Base-by-base conservation (phyloP, 2,888 invertebrate species). In the Drosophila cyrtoloma region DNA sequence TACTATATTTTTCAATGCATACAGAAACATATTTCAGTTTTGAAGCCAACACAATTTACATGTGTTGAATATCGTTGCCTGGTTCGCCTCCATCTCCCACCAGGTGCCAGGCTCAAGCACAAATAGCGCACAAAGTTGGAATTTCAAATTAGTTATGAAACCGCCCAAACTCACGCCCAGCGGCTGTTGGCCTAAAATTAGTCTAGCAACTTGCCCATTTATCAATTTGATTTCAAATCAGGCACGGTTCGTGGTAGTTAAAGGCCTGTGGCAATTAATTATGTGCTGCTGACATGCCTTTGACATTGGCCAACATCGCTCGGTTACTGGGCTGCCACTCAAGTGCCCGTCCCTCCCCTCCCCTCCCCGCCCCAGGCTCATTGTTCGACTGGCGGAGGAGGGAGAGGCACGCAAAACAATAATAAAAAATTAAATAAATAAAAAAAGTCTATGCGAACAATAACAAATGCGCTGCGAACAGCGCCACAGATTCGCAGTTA, bases 401-500 rank as follows among this genome's bases (percentile, higher is more conserved):
- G 22, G 16, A 22, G 16, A 16, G 22, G 16, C 22, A 30, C 28
- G 19, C n/a, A 30, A 30, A 30, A 52, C 28, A 30, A 19, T 10
- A 51, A 51, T 28, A 51, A 28, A 28, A 19, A 19, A 28, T 9
- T 28, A 19, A 26, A 26, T 9, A 50, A 50, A 28, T 9, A 50
- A 26, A 2, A 50, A 28, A 22, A n/a, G 33, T 19, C 50, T 30
- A 57, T 32, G 37, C 10, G 61, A 65, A 61, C 66, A 59, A 60
- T 67, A 74, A 69, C 64, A 74, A 79, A 74, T 66, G 68, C 30
- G 65, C 32, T 39, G 59, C 50, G 55, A 76, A 69, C 56, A 26
- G 42, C 60, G 52, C 51, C 55, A 65, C 44, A 56, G 70, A 79
- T 87, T 71, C 59, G 86, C 81, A 89, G 73, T 71, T 83, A 67